Percentiles rank a stretch among this genome's conserved stretches.
These are phyloP conservation scores for Cotesia congregata DNA, from an alignment of 2,888 invertebrate species.

Conservation along the genomic window DNA sequence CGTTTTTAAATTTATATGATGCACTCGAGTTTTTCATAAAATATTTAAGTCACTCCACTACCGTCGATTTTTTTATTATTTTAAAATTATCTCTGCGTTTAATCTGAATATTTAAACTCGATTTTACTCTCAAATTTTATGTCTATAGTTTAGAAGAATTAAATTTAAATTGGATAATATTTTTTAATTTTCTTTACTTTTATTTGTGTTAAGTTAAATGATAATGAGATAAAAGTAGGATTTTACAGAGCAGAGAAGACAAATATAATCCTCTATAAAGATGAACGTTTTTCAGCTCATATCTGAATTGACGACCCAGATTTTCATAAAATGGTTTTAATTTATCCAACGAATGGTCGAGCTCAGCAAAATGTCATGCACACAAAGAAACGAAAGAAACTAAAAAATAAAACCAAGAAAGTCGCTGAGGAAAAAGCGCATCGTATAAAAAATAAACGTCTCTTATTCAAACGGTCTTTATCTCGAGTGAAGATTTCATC, in stretches of 20 bases:
- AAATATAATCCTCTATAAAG: background rate
- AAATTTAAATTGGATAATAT: background rate
- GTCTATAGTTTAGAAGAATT: background rate
- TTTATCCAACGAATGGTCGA: constrained; percentile 35
- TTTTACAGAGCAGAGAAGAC: background rate
- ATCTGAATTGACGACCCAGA: constrained; percentile 56
- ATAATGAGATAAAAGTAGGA: constrained; percentile 5
- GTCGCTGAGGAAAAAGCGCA: constrained; percentile 30
- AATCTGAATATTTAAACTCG: too few species aligned
- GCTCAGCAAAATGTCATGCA: constrained; percentile 5
- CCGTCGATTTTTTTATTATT: too few species aligned
- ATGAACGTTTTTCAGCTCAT: background rate
- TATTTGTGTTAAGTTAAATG: background rate
- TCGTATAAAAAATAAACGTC: constrained; percentile 28
- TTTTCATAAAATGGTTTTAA: constrained; percentile 58
- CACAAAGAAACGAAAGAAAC: constrained; percentile 14
- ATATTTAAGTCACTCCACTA: too few species aligned
- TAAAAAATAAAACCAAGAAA: constrained; percentile 14
- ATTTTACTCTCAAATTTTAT: background rate
- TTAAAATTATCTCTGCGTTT: too few species aligned
- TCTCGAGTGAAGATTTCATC: constrained; percentile 14
- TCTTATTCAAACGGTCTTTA: constrained; percentile 7
- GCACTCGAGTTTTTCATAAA: too few species aligned
- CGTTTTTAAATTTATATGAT: too few species aligned
- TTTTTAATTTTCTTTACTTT: background rate